Conservation (phyloP, 1,140 invertebrate species). For the Temnothorax nylanderi region DNA sequence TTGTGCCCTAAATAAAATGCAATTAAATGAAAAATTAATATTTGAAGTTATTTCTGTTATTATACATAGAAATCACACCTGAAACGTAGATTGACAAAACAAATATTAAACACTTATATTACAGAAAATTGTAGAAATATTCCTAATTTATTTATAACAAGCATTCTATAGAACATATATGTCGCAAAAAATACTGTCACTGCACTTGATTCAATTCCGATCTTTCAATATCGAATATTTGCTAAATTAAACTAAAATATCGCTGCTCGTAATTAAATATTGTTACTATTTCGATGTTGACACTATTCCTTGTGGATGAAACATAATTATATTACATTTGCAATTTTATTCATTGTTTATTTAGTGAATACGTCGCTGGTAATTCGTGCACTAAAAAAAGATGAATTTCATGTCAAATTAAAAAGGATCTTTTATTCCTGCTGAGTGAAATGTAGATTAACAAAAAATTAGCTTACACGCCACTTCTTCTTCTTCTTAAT, state of each 20-base stretch:
- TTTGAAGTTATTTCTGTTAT: not conserved
- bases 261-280: not conserved
- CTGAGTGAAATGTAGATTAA: not conserved
- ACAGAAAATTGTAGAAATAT: not conserved
- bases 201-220: not conserved
- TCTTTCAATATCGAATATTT: not conserved
- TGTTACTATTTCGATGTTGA: not conserved
- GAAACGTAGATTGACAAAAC: not conserved
- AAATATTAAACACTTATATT: not conserved
- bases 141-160: not conserved
- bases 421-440: not conserved
- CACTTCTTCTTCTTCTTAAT: not conserved
- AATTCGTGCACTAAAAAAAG: not conserved
- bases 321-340: not conserved
- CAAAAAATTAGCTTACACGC: not conserved
- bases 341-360: not conserved
- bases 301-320: not conserved
- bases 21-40: slow-evolving; percentile 1
- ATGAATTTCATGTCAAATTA: not conserved
- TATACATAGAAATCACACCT: not conserved
- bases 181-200: not conserved
- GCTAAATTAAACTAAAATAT: slow-evolving; percentile 4
- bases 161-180: too few relatives aligned
- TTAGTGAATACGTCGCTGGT: not conserved
- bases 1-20: not conserved